These are phyloP conservation scores for Spialia ferax DNA, from an alignment of 2,888 invertebrate genomes.

Conservation along the genomic window DNA sequence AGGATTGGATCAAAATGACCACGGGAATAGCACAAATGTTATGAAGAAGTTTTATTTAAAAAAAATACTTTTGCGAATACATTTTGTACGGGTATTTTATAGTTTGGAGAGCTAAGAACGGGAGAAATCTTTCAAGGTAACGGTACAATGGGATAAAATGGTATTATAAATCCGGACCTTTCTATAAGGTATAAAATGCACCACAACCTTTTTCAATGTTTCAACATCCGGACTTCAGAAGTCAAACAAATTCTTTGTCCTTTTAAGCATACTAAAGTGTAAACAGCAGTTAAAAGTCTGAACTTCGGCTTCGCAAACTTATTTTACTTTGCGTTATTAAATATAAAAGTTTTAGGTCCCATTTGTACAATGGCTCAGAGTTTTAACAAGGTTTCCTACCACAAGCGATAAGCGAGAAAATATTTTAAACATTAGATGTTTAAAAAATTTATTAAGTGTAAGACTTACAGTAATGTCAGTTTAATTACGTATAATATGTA, in stretches of 20 bases:
- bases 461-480: no score
- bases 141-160: background rate
- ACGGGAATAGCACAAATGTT: no score
- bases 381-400: conserved; percentile 4
- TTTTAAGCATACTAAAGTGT: conserved; percentile 22
- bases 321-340: conserved; percentile 34
- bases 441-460: no score
- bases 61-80: no score
- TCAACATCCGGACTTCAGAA: conserved; percentile 2
- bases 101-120: no score
- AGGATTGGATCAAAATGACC: no score
- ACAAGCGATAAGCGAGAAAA: background rate
- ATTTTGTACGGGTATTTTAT: no score
- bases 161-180: background rate
- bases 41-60: no score
- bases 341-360: conserved; percentile 34
- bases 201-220: background rate
- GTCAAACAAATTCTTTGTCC: conserved; percentile 29
- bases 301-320: conserved; percentile 22
- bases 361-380: conserved; percentile 19
- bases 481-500: no score
- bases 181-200: background rate
- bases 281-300: conserved; percentile 27
- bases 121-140: background rate
- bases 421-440: no score